Evolutionary conservation across 2,113 vertebrate genomes (phyloP).

Genomic region (Columba livia): DNA sequence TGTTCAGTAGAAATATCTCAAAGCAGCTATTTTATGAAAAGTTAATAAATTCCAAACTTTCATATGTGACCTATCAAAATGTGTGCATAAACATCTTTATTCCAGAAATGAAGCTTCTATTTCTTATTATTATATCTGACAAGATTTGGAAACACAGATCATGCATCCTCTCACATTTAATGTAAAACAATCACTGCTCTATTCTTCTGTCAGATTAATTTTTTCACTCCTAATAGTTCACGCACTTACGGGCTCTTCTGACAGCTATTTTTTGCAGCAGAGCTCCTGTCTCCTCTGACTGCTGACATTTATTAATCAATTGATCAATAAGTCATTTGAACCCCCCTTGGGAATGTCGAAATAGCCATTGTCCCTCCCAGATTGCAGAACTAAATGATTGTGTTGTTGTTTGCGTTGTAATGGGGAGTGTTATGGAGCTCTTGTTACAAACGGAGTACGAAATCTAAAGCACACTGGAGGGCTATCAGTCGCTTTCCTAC

Average conservation of each 20-base stretch:
- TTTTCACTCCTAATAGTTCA: constrained; percentile 50
- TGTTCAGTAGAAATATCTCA: constrained; percentile 20
- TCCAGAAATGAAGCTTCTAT: constrained; percentile 42
- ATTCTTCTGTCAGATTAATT: constrained; percentile 49
- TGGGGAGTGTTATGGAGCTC: constrained; percentile 78
- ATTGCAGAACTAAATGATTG: constrained; percentile 84
- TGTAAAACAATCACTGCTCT: constrained; percentile 43
- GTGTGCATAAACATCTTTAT: constrained; percentile 15
- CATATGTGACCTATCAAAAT: constrained; percentile 47
- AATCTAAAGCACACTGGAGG: constrained; percentile 75
- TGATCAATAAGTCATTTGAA: constrained; percentile 86
- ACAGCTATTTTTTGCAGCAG: constrained; percentile 49
- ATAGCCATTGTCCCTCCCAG: constrained; percentile 76
- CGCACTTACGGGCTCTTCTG: constrained; percentile 48
- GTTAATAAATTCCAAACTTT: constrained; percentile 56
- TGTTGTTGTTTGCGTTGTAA: constrained; percentile 87
- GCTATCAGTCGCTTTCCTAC: constrained; percentile 51
- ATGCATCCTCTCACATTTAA: constrained; percentile 40
- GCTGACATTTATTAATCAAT: constrained; percentile 79
- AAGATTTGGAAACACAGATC: constrained; percentile 56
- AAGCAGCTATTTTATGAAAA: constrained; percentile 43
- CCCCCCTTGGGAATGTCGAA: constrained; percentile 76
- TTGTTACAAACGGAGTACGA: constrained; percentile 72
- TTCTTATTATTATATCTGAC: constrained; percentile 49
- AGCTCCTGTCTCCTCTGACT: constrained; percentile 70